Evolutionary conservation across 2,888 invertebrate genomes (phyloP).

Genomic region (Trachelus iudaicus): DNA sequence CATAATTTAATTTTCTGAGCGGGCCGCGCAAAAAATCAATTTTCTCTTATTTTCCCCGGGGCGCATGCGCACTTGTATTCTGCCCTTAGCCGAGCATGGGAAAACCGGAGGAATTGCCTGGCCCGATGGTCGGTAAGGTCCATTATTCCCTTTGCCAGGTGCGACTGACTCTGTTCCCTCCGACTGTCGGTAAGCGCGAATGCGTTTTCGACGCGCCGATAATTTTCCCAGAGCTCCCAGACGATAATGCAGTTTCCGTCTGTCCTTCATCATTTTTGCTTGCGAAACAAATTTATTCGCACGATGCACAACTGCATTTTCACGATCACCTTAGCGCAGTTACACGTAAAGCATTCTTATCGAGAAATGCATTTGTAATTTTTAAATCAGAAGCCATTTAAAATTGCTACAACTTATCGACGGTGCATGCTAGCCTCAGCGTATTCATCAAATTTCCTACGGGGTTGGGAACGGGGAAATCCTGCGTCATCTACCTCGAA

Average conservation of each 20-base stretch:
- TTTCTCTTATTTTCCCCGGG: constrained; percentile 32
- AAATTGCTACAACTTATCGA: not conserved
- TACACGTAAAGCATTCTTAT: not conserved
- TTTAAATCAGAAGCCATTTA: not conserved
- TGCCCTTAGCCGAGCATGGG: not conserved
- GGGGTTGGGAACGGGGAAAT: not conserved
- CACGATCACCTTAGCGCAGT: not conserved
- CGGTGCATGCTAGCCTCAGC: not conserved
- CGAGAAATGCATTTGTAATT: not conserved
- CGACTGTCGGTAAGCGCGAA: not conserved
- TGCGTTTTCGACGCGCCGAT: not conserved
- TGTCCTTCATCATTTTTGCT: not conserved
- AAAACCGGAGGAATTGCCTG: not conserved
- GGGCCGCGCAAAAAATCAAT: constrained; percentile 46
- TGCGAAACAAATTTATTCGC: not conserved
- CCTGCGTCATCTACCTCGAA: not conserved
- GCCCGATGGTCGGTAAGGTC: constrained; percentile 25
- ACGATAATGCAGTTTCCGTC: not conserved
- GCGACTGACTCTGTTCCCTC: not conserved
- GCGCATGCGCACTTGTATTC: constrained; percentile 34
- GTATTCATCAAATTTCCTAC: not conserved
- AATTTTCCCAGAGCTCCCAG: not conserved
- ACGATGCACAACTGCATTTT: not conserved
- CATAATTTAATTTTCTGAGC: constrained; percentile 50
- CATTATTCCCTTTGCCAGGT: not conserved